Evolutionary conservation across 1,140 invertebrate genomes (phyloP).

Genomic region (Drosophila truncata): DNA sequence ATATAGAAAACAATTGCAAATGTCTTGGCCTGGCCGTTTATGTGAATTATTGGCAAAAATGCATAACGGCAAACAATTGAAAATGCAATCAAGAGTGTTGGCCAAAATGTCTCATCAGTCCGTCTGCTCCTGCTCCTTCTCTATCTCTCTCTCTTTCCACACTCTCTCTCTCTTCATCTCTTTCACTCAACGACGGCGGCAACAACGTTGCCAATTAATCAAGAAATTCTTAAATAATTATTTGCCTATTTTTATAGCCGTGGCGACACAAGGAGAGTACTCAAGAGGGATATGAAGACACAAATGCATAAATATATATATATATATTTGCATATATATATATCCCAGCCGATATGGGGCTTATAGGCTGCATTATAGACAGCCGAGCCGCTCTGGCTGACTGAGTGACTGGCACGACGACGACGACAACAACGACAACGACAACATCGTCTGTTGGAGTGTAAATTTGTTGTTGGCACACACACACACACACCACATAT

Average conservation of each 20-base stretch:
- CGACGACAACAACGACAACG: conserved; percentile 54
- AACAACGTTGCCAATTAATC: conserved; percentile 80
- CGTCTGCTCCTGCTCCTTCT: neutral
- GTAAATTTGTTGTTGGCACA: conserved; percentile 72
- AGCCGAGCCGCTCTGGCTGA: conserved; percentile 75
- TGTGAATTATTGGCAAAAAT: conserved; percentile 83
- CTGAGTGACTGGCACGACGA: conserved; percentile 79
- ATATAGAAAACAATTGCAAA: conserved; percentile 40
- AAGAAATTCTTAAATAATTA: conserved; percentile 85
- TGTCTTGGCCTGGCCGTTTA: conserved; percentile 47
- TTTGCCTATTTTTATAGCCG: conserved; percentile 82
- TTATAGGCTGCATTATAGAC: conserved; percentile 46
- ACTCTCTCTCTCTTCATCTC: neutral
- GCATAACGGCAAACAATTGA: conserved; percentile 83
- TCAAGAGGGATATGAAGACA: conserved; percentile 33
- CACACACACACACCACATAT: neutral
- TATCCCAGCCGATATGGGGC: conserved; percentile 27
- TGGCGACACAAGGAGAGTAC: conserved; percentile 25
- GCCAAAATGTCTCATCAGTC: conserved; percentile 66
- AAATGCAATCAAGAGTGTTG: conserved; percentile 83
- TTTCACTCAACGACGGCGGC: conserved; percentile 45
- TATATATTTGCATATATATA: conserved; percentile 4
- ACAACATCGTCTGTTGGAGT: conserved; percentile 77
- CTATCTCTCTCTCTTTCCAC: neutral
- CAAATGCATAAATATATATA: conserved; percentile 11